Base-by-base conservation (phyloP, 2,888 invertebrate genomes). In the Drosophila peninsularis region DNA sequence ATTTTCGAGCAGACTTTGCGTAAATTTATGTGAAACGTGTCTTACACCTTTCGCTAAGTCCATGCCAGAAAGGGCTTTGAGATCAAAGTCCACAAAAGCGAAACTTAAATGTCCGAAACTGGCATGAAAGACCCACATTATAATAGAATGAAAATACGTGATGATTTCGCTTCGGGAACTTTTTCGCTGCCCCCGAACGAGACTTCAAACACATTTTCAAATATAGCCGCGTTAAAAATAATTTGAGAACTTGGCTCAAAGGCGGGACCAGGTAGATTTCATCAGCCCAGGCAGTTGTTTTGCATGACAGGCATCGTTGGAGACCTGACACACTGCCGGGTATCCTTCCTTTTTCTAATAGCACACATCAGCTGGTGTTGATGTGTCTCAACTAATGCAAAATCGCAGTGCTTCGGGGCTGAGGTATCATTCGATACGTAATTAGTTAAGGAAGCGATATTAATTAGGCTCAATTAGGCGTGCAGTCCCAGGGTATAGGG, bases 161-260 rank as follows among this genome's bases (percentile, higher is more conserved):
- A 30, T n/a, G 30, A 45, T 27, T 10, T 30, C 2, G 37, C 52
- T 21, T 5, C 21, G 24, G 17, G 24, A 36, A 24, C 14, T 52
- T 52, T 52, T n/a, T 1, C 10, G 6, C 32, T 52, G 34, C 34
- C 5, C 11, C 5, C 50, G 21, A 36, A 4, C 3, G 3, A 24
- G 5, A 37, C 52, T 52, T 52, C 52, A 37, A 52, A 52, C 24
- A 27, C 24, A 52, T n/a, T 37, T 52, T 37, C 11, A 37, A 37
- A 52, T 47, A 37, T 10, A 13, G 24, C 37, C 24, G 14, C 27
- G 37, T 27, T 37, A n/a, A 37, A 37, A 14, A 52, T 24, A 36
- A 52, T 37, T 50, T 34, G 5, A 19, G 7, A 34, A 17, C 17
- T 49, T 13, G 13, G 32, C 17, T 13, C 49, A 17, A 17, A 19